phyloP scores from a whole-genome alignment of 1,140 invertebrate species.

The Cephus cinctus region DNA sequence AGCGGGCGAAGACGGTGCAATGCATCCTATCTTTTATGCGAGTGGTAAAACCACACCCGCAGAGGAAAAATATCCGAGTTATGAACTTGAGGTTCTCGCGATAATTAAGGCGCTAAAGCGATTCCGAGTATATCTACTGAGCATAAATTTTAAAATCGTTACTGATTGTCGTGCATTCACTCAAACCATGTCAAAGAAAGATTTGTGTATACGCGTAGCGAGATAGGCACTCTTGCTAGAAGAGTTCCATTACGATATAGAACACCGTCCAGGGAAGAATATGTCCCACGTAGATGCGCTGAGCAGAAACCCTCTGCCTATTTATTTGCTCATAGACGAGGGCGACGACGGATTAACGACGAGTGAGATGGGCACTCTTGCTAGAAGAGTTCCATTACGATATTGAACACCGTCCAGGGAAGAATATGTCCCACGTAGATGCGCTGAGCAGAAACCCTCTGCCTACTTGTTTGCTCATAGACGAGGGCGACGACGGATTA shows the following conservation, averaged over 20 bases:
- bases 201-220: conserved; percentile 28
- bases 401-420: conserved; percentile 25
- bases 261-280: conserved; percentile 21
- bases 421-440: conserved; percentile 33
- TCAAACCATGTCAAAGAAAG: conserved; percentile 32
- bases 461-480: not conserved
- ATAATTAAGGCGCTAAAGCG: conserved; percentile 27
- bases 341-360: not conserved
- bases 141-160: conserved; percentile 50
- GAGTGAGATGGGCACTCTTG: conserved; percentile 26
- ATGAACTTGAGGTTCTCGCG: conserved; percentile 22
- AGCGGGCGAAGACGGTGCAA: conserved; percentile 7
- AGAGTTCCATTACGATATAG: conserved; percentile 29
- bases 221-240: conserved; percentile 30
- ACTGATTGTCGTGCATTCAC: conserved; percentile 42
- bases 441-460: conserved; percentile 33
- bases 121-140: conserved; percentile 54
- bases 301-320: conserved; percentile 27
- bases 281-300: conserved; percentile 37
- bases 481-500: not conserved
- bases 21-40: conserved; percentile 20
- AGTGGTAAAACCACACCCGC: conserved; percentile 13
- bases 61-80: conserved; percentile 18
- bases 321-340: not conserved
- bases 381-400: conserved; percentile 29